Evolutionary conservation across 2,797 vertebrate genomes (phyloP).

Genomic region (Apogon hyalosoma): DNA sequence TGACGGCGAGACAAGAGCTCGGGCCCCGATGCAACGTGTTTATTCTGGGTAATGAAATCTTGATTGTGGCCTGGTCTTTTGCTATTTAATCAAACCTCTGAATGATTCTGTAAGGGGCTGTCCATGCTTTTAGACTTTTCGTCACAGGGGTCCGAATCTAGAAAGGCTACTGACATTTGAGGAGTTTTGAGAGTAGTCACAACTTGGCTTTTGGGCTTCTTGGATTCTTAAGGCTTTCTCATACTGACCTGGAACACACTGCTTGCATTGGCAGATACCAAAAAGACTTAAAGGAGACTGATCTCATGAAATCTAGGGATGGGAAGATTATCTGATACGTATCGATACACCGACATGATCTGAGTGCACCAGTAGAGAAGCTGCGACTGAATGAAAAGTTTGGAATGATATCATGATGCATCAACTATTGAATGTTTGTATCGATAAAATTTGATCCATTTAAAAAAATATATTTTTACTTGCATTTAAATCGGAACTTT

Average conservation of each 20-base stretch:
- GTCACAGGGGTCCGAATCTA: conserved; percentile 32
- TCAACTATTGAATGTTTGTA: too few relatives aligned
- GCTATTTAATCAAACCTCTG: conserved; percentile 53
- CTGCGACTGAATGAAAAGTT: too few relatives aligned
- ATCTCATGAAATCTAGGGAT: too few relatives aligned
- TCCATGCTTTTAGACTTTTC: conserved; percentile 41
- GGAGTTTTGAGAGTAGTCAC: conserved; percentile 32
- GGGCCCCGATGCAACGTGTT: conserved; percentile 54
- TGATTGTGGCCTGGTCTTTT: conserved; percentile 51
- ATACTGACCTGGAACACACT: conserved; percentile 27
- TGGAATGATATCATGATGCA: too few relatives aligned
- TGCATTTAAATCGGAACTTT: too few relatives aligned
- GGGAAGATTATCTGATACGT: too few relatives aligned
- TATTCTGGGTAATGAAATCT: conserved; percentile 71
- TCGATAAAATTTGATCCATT: too few relatives aligned
- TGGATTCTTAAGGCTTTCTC: conserved; percentile 22
- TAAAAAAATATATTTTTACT: too few relatives aligned
- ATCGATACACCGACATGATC: too few relatives aligned
- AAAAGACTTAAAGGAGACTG: neutral
- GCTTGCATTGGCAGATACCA: conserved; percentile 11
- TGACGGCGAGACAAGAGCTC: conserved; percentile 58
- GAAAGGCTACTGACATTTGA: conserved; percentile 53
- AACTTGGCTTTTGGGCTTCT: conserved; percentile 40
- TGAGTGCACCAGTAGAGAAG: too few relatives aligned
- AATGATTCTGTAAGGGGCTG: conserved; percentile 39